Evolutionary conservation across 2,888 invertebrate species (phyloP).

Genomic region (Abrostola tripartita): DNA sequence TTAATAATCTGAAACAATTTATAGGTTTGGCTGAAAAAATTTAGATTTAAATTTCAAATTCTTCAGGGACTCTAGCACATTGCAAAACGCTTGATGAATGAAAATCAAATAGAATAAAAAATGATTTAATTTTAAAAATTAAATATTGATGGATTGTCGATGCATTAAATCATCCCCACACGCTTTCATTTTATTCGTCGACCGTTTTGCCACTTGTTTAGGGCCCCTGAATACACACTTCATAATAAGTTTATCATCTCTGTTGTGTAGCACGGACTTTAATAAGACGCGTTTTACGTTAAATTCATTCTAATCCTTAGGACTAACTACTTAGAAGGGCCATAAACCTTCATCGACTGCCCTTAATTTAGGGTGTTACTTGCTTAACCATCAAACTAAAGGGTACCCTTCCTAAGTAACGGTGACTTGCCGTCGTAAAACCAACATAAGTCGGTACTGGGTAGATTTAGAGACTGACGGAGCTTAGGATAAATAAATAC

Average conservation of each 20-base stretch:
- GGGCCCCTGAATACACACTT: too few species aligned
- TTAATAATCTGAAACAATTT: too few species aligned
- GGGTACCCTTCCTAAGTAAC: slow-evolving; percentile 44
- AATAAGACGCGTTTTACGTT: slow-evolving; percentile 7
- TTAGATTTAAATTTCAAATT: too few species aligned
- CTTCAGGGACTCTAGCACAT: too few species aligned
- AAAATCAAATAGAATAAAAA: too few species aligned
- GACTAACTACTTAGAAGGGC: slow-evolving; percentile 51
- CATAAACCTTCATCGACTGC: slow-evolving; percentile 66
- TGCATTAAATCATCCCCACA: background rate
- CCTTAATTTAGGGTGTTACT: slow-evolving; percentile 65
- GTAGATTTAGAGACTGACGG: slow-evolving; percentile 36
- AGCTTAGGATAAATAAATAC: slow-evolving; percentile 37
- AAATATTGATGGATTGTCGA: too few species aligned
- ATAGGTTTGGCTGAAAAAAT: too few species aligned
- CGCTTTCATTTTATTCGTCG: background rate
- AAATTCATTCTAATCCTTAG: slow-evolving; percentile 39
- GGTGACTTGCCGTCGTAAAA: slow-evolving; percentile 53
- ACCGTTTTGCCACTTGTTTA: too few species aligned
- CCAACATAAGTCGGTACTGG: slow-evolving; percentile 35
- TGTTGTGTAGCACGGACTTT: background rate
- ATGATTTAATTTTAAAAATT: too few species aligned
- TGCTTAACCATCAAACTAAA: slow-evolving; percentile 59
- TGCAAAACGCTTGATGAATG: too few species aligned
- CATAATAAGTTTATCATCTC: too few species aligned